Base-by-base conservation (phyloP, 2,888 invertebrate genomes). In the Belgica antarctica region DNA sequence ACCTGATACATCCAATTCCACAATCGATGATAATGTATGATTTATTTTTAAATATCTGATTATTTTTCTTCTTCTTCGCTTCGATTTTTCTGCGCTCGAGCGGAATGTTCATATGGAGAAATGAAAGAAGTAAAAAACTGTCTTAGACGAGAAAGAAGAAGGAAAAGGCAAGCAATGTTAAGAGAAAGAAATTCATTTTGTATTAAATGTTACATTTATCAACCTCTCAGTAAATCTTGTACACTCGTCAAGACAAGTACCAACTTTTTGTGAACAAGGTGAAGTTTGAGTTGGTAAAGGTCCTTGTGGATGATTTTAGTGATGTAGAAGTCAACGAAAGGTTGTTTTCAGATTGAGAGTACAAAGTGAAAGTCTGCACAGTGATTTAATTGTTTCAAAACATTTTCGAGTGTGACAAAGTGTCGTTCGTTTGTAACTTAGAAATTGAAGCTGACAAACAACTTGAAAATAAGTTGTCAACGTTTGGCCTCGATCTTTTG, bases 31-130 rank as follows among this genome's bases (percentile, higher is more conserved):
- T 59, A 59, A 59, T 27, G 59, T 59, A 59, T 59, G 59, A 59
- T 59, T 59, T 59, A 59, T 59, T 59, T 59, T 59, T 59, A 59
- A 59, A 59, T 59, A 59, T 59, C 59, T 59, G 59, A 59, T 59
- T 27, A 59, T 59, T 59, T 46, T 27, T 25, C 59, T 59, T 59
- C 27, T 24, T 59, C 27, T 24, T 59, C 27, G 17, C 22, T n/a
- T 12, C 52, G 52, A n/a, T 52, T 59, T 59, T 59, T 24, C 27
- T 59, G 59, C 59, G 59, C 59, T 59, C 52, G 59, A n/a, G 27
- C 59, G 59, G 59, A 59, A 59, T 59, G 59, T 59, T 59, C 52
- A 52, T 52, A 52, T 52, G 52, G 52, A 52, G 52, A 22, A 52
- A 52, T 52, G 52, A 19, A 52, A 52, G 19, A 17, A 19, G 15